Conservation (phyloP, 2,797 vertebrate species). For the Rhinoraja longicauda region DNA sequence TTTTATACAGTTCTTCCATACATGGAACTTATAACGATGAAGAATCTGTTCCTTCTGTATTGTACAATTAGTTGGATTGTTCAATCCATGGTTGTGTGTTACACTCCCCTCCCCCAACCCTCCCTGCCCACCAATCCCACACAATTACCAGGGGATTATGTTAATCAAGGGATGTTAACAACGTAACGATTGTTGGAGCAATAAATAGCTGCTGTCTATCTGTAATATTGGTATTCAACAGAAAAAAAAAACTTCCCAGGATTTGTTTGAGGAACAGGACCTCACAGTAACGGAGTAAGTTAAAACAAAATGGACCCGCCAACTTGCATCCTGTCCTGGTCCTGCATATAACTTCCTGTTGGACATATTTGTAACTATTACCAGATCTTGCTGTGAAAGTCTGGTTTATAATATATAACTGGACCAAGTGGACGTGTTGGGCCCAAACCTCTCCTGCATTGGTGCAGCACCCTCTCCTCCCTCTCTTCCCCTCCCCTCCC, state of each 20-base stretch:
- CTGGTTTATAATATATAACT: neutral
- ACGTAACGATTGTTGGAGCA: neutral
- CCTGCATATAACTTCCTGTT: neutral
- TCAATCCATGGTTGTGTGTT: neutral
- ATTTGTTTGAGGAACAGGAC: neutral
- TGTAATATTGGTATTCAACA: neutral
- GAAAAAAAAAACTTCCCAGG: neutral
- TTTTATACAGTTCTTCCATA: neutral
- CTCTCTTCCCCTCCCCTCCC: too few relatives aligned
- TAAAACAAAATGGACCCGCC: neutral
- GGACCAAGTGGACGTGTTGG: too few relatives aligned
- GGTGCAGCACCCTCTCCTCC: too few relatives aligned
- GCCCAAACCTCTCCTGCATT: too few relatives aligned
- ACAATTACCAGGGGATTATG: neutral
- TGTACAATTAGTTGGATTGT: neutral
- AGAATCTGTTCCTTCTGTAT: neutral
- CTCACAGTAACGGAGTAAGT: neutral
- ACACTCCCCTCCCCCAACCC: too few relatives aligned
- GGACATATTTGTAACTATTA: neutral
- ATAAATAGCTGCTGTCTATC: neutral
- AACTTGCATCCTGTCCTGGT: too few relatives aligned
- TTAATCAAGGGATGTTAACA: neutral
- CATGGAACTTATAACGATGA: neutral
- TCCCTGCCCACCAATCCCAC: too few relatives aligned
- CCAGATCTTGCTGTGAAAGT: neutral